phyloP scores from a whole-genome alignment of 2,797 vertebrate genomes.

The Phoeniculus purpureus region DNA sequence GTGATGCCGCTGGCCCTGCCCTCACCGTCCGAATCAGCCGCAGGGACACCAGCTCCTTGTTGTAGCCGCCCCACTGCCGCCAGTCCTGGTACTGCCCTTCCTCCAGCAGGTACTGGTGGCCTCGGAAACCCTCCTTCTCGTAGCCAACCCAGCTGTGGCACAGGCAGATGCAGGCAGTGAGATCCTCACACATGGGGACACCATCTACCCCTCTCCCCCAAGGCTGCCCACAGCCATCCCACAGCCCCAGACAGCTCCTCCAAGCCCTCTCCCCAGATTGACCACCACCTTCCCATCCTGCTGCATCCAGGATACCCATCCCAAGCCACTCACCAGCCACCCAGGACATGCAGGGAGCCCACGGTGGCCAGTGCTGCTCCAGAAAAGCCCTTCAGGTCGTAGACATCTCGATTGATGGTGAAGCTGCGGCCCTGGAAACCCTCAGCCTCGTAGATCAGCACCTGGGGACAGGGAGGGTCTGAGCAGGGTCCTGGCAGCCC shows the following conservation, averaged over 20 bases:
- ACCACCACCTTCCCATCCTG: neutral
- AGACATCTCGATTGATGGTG: constrained; percentile 82
- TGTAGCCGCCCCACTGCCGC: constrained; percentile 90
- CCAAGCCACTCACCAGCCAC: constrained; percentile 86
- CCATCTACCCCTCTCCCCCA: neutral
- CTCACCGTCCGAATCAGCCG: constrained; percentile 88
- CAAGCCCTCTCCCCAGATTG: neutral
- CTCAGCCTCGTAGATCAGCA: constrained; percentile 85
- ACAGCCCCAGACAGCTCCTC: neutral
- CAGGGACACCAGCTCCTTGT: constrained; percentile 85
- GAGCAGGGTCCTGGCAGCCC: rapidly evolving
- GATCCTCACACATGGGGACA: rapidly evolving
- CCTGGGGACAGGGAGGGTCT: constrained; percentile 61
- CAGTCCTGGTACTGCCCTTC: constrained; percentile 93
- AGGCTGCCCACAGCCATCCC: rapidly evolving
- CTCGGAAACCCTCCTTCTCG: constrained; percentile 92
- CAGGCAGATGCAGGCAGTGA: neutral
- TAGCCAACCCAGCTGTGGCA: constrained; percentile 91
- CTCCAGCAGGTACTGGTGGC: constrained; percentile 95
- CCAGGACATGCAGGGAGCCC: constrained; percentile 87
- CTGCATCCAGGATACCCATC: neutral
- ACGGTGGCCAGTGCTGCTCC: constrained; percentile 75
- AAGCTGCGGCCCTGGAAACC: constrained; percentile 87
- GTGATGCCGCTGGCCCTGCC: neutral
- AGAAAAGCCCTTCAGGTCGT: constrained; percentile 82